phyloP scores from a whole-genome alignment of 2,888 invertebrate genomes.

The Crepidodera aurea region DNA sequence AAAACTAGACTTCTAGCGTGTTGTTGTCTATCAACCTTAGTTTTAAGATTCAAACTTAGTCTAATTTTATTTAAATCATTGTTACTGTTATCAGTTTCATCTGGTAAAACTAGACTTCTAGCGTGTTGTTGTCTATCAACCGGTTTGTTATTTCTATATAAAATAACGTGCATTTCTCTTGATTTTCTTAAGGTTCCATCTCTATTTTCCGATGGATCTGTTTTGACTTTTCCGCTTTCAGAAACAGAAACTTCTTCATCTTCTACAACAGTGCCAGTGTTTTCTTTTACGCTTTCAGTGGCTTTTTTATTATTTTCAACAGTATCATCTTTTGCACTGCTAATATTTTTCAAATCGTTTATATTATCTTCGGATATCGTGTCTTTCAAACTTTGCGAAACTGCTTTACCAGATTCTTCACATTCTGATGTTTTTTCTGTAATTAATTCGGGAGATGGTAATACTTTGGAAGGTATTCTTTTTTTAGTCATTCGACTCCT shows the following conservation, averaged over 20 bases:
- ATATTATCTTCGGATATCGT: neutral
- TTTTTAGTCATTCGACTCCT: constrained; percentile 7
- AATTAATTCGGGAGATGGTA: too few relatives aligned
- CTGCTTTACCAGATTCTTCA: neutral
- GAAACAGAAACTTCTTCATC: too few relatives aligned
- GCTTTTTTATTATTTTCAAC: too few relatives aligned
- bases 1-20: constrained; percentile 1
- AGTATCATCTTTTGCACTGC: too few relatives aligned
- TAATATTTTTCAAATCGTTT: too few relatives aligned
- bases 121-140: neutral
- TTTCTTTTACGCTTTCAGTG: too few relatives aligned
- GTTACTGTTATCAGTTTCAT: neutral
- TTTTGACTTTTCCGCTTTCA: neutral
- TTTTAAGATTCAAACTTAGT: neutral
- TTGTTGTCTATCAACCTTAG: neutral
- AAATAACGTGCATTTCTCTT: constrained; percentile 8
- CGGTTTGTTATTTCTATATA: constrained; percentile 16
- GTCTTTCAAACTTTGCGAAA: neutral
- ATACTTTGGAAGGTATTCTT: neutral
- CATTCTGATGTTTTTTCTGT: too few relatives aligned
- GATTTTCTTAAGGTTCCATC: neutral
- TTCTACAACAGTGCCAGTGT: neutral
- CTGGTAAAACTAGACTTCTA: neutral
- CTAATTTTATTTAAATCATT: neutral
- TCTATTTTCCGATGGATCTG: neutral